A percentile compares a stretch with the other conserved stretches of the same genome.
Evolutionary conservation across 2,113 vertebrate genomes (phyloP).

Genomic region (Bos taurus): DNA sequence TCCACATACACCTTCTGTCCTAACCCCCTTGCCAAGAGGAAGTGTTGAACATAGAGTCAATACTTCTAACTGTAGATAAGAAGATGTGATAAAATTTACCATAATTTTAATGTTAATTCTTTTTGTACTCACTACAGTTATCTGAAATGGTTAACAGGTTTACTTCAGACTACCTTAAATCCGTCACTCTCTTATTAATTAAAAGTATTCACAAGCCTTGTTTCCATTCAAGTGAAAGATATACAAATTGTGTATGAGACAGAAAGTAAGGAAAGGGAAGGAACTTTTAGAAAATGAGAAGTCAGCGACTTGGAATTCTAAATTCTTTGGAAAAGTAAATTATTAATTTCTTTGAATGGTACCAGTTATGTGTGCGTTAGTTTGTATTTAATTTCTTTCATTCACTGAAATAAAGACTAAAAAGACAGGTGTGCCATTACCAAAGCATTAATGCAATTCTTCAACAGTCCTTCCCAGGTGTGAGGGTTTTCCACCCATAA

Average conservation of each 20-base stretch:
- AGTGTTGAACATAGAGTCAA: not conserved
- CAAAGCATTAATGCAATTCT: conserved; percentile 33
- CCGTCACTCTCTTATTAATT: conserved; percentile 50
- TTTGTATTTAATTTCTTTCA: conserved; percentile 62
- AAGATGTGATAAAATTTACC: not conserved
- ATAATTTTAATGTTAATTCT: not conserved
- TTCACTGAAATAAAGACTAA: conserved; percentile 48
- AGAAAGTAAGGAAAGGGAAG: conserved; percentile 62
- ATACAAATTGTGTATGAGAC: conserved; percentile 30
- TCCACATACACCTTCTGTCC: not conserved
- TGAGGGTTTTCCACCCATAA: not conserved
- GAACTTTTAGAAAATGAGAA: conserved; percentile 61
- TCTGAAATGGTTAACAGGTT: conserved; percentile 32
- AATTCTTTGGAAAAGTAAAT: conserved; percentile 66
- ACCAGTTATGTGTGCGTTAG: conserved; percentile 34
- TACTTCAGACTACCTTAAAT: conserved; percentile 25
- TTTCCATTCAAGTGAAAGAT: conserved; percentile 52
- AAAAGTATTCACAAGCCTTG: conserved; percentile 47
- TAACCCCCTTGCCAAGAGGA: not conserved
- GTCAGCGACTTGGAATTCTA: conserved; percentile 45
- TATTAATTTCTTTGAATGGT: conserved; percentile 61
- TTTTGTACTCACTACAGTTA: conserved; percentile 1
- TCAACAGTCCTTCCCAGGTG: conserved; percentile 25
- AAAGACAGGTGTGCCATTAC: conserved; percentile 36
- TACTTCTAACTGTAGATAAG: not conserved